Evolutionary conservation across 2,888 invertebrate species (phyloP).

Genomic region (Limnephilus marmoratus): DNA sequence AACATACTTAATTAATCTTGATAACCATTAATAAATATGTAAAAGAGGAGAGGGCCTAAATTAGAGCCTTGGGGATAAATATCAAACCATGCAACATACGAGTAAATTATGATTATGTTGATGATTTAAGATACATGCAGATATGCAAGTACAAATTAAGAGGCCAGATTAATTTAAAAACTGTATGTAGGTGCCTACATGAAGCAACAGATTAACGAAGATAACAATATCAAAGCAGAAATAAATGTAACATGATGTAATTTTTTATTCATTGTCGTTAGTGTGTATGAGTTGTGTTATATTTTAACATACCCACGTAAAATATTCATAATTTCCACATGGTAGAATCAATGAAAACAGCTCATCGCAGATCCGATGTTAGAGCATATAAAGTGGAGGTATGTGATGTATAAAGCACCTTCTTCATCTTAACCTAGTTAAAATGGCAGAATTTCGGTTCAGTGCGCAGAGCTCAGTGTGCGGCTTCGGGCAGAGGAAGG

Average conservation of each 20-base stretch:
- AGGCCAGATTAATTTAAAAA: not conserved
- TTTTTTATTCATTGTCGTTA: not conserved
- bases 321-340: not conserved
- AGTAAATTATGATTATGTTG: not conserved
- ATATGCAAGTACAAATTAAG: not conserved
- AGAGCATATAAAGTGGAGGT: not conserved
- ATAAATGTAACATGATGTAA: not conserved
- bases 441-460: conserved; percentile 30
- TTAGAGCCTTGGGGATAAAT: not conserved
- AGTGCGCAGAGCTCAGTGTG: not conserved
- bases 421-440: conserved; percentile 52
- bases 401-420: not conserved
- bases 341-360: not conserved
- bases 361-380: not conserved
- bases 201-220: not conserved
- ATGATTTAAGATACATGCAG: not conserved
- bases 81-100: not conserved
- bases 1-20: not conserved
- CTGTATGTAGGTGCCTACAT: not conserved
- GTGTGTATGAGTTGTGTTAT: not conserved
- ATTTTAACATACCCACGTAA: not conserved
- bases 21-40: not conserved
- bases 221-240: not conserved
- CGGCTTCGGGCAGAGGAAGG: conserved; percentile 55
- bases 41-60: too few relatives aligned